phyloP scores from a whole-genome alignment of 2,888 invertebrate genomes.

The Siphlonurus alternatus region DNA sequence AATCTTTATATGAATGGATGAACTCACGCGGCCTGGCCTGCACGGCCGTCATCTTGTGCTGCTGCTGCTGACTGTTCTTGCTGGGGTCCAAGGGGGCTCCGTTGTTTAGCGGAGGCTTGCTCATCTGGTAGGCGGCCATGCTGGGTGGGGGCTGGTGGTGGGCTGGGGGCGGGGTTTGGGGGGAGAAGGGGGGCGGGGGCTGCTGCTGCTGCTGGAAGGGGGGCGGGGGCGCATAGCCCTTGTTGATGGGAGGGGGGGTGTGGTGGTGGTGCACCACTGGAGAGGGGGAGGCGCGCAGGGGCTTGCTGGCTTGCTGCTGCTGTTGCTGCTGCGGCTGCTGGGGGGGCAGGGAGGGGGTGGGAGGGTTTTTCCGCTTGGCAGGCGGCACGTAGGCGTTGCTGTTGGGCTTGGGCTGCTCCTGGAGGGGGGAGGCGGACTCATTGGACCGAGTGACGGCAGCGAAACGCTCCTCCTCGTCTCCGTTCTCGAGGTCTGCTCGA shows the following conservation, averaged over 20 bases:
- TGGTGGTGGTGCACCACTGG: conserved; percentile 6
- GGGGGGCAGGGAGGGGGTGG: conserved; percentile 14
- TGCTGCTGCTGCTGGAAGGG: conserved; percentile 14
- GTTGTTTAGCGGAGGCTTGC: neutral
- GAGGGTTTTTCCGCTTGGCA: conserved; percentile 47
- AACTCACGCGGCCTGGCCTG: too few relatives aligned
- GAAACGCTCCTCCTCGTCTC: conserved; percentile 72
- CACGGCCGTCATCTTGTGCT: neutral
- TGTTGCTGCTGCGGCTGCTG: conserved; percentile 15
- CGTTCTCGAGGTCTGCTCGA: conserved; percentile 76
- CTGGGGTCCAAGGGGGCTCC: neutral
- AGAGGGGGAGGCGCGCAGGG: conserved; percentile 14
- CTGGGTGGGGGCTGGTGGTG: neutral
- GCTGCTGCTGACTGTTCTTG: neutral
- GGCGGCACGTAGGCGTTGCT: conserved; percentile 45
- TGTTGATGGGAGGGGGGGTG: neutral
- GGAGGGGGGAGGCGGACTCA: conserved; percentile 11
- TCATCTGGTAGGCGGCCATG: neutral
- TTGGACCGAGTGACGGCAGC: conserved; percentile 63
- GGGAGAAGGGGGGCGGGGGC: conserved; percentile 13
- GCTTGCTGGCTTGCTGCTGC: conserved; percentile 11
- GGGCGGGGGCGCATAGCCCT: neutral
- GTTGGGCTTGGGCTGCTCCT: conserved; percentile 7
- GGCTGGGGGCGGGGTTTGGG: neutral
- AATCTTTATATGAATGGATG: too few relatives aligned